Conservation (phyloP, 2,113 vertebrate genomes). For the Phrynocephalus versicolor region DNA sequence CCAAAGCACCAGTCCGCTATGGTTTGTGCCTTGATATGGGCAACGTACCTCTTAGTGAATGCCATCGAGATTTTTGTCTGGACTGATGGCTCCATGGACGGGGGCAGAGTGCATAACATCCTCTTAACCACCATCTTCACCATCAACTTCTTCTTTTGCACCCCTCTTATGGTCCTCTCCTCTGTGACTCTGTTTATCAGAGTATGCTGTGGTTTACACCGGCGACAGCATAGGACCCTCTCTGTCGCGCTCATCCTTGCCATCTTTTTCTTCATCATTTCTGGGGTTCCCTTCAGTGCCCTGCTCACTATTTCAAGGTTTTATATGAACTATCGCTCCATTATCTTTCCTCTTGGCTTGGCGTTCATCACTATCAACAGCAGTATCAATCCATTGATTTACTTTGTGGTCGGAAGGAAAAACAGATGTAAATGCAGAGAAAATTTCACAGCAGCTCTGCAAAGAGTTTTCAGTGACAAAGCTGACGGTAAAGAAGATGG, state of each 20-base stretch:
- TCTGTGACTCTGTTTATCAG: background rate
- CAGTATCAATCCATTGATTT: slow-evolving; percentile 2
- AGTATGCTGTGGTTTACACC: background rate
- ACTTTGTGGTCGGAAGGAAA: background rate
- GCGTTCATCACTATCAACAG: background rate
- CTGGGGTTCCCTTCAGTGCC: background rate
- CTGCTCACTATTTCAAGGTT: background rate
- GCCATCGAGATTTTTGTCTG: background rate
- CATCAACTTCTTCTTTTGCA: background rate
- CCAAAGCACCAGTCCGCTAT: background rate
- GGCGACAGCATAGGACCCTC: background rate
- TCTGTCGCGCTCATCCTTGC: background rate
- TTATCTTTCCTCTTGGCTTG: background rate
- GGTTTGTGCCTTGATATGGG: background rate
- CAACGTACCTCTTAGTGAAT: background rate
- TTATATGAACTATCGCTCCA: background rate
- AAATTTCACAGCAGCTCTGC: background rate
- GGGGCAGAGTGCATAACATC: too few relatives aligned
- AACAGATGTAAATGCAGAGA: background rate
- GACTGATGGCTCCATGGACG: too few relatives aligned
- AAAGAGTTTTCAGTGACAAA: background rate
- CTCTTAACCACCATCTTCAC: background rate
- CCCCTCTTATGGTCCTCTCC: background rate
- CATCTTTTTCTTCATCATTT: background rate
- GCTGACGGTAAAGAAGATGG: background rate